These are phyloP conservation scores for Micrasema minimum DNA, from an alignment of 1,140 invertebrate genomes.

Conservation along the genomic window DNA sequence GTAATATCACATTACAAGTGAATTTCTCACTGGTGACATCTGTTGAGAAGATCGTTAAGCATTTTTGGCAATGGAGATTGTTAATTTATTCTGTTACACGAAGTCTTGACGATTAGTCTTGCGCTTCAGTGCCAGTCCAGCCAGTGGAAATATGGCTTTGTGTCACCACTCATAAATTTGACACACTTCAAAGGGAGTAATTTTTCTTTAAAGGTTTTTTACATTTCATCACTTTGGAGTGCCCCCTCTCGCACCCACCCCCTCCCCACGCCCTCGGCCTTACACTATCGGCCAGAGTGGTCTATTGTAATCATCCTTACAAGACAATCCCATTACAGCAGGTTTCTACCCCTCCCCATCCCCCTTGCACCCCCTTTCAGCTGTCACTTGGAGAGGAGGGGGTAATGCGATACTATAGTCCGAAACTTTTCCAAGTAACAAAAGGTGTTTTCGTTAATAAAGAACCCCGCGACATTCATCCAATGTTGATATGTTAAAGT, in stretches of 20 bases:
- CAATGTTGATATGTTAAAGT: not conserved
- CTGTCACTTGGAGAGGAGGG: conserved; percentile 33
- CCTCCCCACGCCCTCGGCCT: conserved; percentile 3
- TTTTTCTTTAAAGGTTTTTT: too few species aligned
- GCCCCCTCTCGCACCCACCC: not conserved
- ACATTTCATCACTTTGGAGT: conserved; percentile 12
- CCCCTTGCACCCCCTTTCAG: conserved; percentile 7
- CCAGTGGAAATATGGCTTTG: too few species aligned
- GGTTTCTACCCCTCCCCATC: conserved; percentile 25
- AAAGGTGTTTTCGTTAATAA: conserved; percentile 44
- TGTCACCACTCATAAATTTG: too few species aligned
- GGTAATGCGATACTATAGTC: conserved; percentile 46
- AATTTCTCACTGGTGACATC: too few species aligned
- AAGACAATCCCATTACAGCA: conserved; percentile 59
- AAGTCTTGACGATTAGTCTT: too few species aligned
- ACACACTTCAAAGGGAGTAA: too few species aligned
- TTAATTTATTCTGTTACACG: too few species aligned
- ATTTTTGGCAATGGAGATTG: too few species aligned
- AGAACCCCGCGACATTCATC: conserved; percentile 29
- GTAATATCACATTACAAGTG: too few species aligned
- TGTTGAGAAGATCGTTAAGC: too few species aligned
- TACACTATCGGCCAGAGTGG: conserved; percentile 45
- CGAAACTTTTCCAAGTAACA: conserved; percentile 41
- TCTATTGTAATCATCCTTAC: conserved; percentile 61
- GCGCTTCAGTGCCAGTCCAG: too few species aligned